Evolutionary conservation across 1,140 invertebrate genomes (phyloP).

Genomic region (Achroia grisella): DNA sequence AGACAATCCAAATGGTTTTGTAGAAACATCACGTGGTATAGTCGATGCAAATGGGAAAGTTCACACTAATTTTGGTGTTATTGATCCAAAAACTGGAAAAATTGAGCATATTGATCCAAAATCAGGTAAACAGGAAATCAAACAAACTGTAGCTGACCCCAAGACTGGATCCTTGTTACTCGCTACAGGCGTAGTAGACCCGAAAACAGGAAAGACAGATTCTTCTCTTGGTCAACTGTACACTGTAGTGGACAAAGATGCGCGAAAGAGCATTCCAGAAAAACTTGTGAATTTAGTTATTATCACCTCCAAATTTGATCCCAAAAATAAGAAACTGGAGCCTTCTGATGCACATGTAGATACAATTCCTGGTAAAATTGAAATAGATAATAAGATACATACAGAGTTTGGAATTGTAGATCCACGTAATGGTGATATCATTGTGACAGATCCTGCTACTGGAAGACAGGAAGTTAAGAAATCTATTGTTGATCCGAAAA

Average conservation of each 20-base stretch:
- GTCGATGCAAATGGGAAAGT: conserved; percentile 60
- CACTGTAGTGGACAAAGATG: conserved; percentile 76
- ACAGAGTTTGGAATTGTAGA: conserved; percentile 72
- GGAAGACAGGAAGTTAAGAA: conserved; percentile 53
- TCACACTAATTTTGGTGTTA: conserved; percentile 71
- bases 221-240: conserved; percentile 74
- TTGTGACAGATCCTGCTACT: conserved; percentile 44
- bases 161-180: conserved; percentile 65
- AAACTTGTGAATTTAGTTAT: conserved; percentile 74
- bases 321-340: conserved; percentile 72
- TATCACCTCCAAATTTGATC: conserved; percentile 68
- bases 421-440: conserved; percentile 67
- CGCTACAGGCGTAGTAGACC: conserved; percentile 61
- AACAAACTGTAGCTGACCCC: conserved; percentile 66
- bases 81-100: conserved; percentile 70
- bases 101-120: conserved; percentile 63
- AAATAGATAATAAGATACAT: conserved; percentile 61
- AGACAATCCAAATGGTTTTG: conserved; percentile 65
- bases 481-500: conserved; percentile 69
- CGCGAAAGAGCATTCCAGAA: conserved; percentile 34
- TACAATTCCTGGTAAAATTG: conserved; percentile 71
- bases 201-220: conserved; percentile 70
- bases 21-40: conserved; percentile 61
- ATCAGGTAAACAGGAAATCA: conserved; percentile 66
- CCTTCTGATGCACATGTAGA: conserved; percentile 74